Evolutionary conservation across 1,140 invertebrate genomes (phyloP).

Genomic region (Parasteatoda tepidariorum): DNA sequence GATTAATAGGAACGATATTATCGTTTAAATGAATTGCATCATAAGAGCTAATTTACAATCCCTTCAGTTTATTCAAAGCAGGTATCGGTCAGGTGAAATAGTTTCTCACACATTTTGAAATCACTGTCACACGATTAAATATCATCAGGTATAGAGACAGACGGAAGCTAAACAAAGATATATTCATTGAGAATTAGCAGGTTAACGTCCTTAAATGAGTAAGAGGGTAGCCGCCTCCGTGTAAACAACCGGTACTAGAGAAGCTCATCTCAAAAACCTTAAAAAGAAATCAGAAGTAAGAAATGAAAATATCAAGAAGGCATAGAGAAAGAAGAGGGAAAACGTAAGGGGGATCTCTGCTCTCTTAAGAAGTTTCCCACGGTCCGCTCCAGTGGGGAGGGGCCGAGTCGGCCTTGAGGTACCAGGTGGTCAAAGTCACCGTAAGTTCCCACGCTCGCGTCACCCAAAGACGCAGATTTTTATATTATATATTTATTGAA

Average conservation of each 20-base stretch:
- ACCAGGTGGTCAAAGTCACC: conserved; percentile 60
- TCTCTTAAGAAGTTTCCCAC: conserved; percentile 40
- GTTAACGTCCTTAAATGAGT: conserved; percentile 29
- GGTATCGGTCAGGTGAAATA: no score
- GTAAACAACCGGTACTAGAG: conserved; percentile 53
- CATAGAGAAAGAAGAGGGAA: conserved; percentile 31
- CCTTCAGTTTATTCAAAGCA: no score
- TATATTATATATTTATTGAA: conserved; percentile 1
- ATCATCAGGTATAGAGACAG: no score
- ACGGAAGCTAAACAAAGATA: no score
- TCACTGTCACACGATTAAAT: no score
- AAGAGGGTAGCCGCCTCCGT: conserved; percentile 43
- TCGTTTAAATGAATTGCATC: no score
- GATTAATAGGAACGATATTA: no score
- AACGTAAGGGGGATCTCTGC: conserved; percentile 21
- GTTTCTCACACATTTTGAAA: no score
- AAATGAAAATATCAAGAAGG: conserved; percentile 15
- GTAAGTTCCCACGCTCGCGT: conserved; percentile 56
- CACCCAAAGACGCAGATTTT: conserved; percentile 46
- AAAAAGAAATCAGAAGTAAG: conserved; percentile 11
- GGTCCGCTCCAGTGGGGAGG: conserved; percentile 31
- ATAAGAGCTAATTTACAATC: no score
- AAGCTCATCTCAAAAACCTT: not conserved
- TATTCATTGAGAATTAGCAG: conserved; percentile 24
- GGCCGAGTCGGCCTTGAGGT: conserved; percentile 35